Evolutionary conservation across 2,113 vertebrate species (phyloP).

Genomic region (Podarcis raffonei): DNA sequence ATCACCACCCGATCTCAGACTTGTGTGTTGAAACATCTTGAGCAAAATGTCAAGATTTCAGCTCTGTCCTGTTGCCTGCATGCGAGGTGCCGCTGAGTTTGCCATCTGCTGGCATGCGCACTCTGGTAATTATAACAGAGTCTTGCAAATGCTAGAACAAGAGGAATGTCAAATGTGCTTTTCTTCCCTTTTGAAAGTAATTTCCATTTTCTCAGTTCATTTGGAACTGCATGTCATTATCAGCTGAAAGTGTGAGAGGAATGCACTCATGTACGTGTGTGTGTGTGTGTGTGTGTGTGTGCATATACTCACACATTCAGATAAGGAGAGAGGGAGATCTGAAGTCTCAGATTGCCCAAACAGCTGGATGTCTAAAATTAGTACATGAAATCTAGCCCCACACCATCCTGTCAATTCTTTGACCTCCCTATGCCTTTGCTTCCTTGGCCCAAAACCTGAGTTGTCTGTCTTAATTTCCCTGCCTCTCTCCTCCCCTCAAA

Average conservation of each 20-base stretch:
- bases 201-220: constrained; percentile 73
- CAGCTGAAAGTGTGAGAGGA: constrained; percentile 67
- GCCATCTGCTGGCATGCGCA: constrained; percentile 76
- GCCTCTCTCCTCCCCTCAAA: neutral
- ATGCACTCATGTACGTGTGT: neutral
- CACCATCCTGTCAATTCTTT: neutral
- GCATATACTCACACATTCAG: neutral
- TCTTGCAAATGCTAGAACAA: constrained; percentile 60
- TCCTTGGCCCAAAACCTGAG: neutral
- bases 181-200: constrained; percentile 64
- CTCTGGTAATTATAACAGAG: constrained; percentile 71
- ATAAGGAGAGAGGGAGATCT: fast-evolving
- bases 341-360: constrained; percentile 27
- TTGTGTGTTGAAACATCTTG: constrained; percentile 72
- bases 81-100: constrained; percentile 59
- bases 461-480: neutral
- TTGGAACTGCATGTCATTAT: constrained; percentile 59
- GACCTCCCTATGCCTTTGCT: neutral
- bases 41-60: constrained; percentile 73
- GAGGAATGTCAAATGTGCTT: constrained; percentile 69
- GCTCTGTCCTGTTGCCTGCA: constrained; percentile 69
- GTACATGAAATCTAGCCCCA: neutral
- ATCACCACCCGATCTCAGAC: constrained; percentile 63
- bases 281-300: neutral
- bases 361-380: constrained; percentile 59